Evolutionary conservation across 1,140 invertebrate genomes (phyloP), one percentile per base, ranked within the genome.

Genomic region (Centruroides sculpturatus): DNA sequence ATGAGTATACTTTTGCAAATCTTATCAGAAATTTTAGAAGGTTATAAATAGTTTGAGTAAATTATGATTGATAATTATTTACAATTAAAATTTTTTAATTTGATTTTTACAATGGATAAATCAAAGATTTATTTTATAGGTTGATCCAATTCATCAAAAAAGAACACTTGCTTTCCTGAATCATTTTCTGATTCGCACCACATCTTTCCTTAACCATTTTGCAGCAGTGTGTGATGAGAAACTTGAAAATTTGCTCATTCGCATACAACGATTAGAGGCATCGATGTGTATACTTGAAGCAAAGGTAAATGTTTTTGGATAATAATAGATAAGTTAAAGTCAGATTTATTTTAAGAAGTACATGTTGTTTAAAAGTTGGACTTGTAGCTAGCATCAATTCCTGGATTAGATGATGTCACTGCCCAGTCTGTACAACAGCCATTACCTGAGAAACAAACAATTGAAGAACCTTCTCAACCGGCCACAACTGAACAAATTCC

Each of bases 161-260:
- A 78, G 91, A 65, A 87, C 88, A 8, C 79, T 94, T 55, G 86
- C 90, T 12, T 94, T 94, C 74, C 81, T 95, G 13, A 97, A 96
- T 75, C 86, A 95, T 73, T 97, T 93, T 75, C 79, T 93, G 46
- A 81, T 84, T 23, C 85, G 84, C 64, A 92, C 88, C 13, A 84
- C 89, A 11, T 83, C 84, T 46, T 92, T 92, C 71, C 76, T 97
- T 3, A 95, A 97, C 72, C 84, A 86, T 72, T 95, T 95, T 72
- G 79, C 85, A 11, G 74, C 83, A 62, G 81, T 83, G 53, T 94
- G 91, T 76, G 91, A 95, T 78, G 82, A 85, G 53, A 87, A 85
- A 72, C 76, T 95, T 41, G 84, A 87, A 71, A 77, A 84, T 66
- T 83, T 90, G 74, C 85, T 90, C 71, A 85, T 86, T 23, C 69